These are phyloP conservation scores for Myiagra hebetior DNA, from an alignment of 2,113 vertebrate genomes.

Conservation along the genomic window DNA sequence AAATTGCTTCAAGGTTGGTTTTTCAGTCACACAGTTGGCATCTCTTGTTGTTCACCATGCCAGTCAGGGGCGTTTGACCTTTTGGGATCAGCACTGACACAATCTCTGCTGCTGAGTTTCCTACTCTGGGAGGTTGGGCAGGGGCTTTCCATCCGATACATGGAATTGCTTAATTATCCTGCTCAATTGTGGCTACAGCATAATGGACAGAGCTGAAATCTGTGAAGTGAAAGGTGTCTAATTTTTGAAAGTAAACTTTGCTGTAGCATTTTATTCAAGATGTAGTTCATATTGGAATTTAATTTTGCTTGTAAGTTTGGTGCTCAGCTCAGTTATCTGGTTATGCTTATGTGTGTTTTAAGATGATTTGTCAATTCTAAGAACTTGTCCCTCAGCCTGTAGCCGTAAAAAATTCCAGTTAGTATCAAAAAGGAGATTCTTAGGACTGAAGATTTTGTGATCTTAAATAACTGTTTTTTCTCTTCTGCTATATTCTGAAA, in stretches of 20 bases:
- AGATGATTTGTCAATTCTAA: background rate
- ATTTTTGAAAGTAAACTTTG: background rate
- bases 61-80: background rate
- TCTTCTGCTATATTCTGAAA: background rate
- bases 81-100: background rate
- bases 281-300: background rate
- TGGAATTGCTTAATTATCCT: background rate
- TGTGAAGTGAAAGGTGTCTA: background rate
- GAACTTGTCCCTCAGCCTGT: background rate
- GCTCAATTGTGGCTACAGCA: fast-evolving
- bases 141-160: background rate
- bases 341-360: background rate
- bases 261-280: background rate
- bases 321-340: background rate
- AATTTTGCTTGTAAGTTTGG: background rate
- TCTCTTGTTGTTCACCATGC: background rate
- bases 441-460: background rate
- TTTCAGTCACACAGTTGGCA: background rate
- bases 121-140: fast-evolving
- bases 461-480: background rate
- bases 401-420: background rate
- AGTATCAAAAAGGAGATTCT: background rate
- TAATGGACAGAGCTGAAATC: background rate
- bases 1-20: background rate
- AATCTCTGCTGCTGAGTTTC: background rate